These are phyloP conservation scores for Anabas testudineus DNA, from an alignment of 2,797 vertebrate genomes.

Conservation along the genomic window DNA sequence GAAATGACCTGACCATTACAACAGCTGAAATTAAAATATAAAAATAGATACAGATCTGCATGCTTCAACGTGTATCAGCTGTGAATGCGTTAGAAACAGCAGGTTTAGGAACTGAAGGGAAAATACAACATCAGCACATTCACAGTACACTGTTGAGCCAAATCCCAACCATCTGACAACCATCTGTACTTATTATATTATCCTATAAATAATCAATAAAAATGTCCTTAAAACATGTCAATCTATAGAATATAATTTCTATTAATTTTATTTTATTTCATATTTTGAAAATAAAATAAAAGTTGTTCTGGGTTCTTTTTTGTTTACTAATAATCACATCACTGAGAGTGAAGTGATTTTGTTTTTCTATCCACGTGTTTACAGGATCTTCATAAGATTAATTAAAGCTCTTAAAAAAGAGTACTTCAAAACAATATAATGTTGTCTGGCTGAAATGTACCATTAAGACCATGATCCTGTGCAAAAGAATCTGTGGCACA, in stretches of 20 bases:
- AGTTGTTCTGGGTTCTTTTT: too few species aligned
- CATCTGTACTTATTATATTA: too few species aligned
- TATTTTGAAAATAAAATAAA: too few species aligned
- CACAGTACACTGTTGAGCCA: too few species aligned
- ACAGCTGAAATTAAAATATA: conserved; percentile 10
- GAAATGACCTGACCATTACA: background rate
- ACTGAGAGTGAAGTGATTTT: background rate
- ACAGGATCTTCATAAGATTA: background rate
- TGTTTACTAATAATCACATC: background rate
- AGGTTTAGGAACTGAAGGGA: background rate
- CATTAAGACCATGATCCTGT: background rate
- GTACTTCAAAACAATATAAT: background rate
- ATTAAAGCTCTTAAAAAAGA: background rate
- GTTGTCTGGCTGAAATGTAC: conserved; percentile 5
- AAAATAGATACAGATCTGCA: conserved; percentile 21
- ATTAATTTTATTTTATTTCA: too few species aligned
- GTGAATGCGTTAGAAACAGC: conserved; percentile 15
- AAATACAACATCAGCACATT: too few species aligned
- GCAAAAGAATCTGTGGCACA: too few species aligned
- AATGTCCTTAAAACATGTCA: too few species aligned
- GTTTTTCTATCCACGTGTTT: background rate
- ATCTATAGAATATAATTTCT: too few species aligned
- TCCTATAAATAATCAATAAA: too few species aligned
- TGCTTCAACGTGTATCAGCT: conserved; percentile 16
- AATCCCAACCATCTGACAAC: too few species aligned